These are phyloP conservation scores for Patagioenas fasciata DNA, from an alignment of 2,113 vertebrate species.

Conservation along the genomic window DNA sequence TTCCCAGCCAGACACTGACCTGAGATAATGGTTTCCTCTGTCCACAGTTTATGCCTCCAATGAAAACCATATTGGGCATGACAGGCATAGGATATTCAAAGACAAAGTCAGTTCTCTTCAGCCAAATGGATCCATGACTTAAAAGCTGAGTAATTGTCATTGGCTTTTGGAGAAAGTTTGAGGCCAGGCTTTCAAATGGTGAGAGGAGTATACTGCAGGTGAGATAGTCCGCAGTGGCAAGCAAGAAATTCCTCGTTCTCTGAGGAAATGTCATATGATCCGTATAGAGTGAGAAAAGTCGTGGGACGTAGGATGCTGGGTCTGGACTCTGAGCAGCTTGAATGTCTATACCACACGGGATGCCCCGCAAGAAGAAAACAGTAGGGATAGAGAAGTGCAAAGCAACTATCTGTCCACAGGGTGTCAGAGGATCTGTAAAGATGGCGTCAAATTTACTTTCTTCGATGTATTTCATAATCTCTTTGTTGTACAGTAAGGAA, in stretches of 20 bases:
- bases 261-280: conserved; percentile 81
- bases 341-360: conserved; percentile 79
- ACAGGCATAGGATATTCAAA: conserved; percentile 82
- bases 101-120: conserved; percentile 81
- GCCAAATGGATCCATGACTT: conserved; percentile 75
- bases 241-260: conserved; percentile 79
- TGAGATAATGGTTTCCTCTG: not conserved
- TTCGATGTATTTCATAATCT: conserved; percentile 74
- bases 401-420: conserved; percentile 84
- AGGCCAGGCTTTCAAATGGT: conserved; percentile 74
- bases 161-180: conserved; percentile 69
- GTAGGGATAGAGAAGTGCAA: conserved; percentile 78
- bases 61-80: conserved; percentile 82
- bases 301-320: conserved; percentile 80
- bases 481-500: conserved; percentile 76
- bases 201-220: conserved; percentile 68
- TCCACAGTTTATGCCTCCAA: conserved; percentile 79
- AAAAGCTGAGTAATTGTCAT: conserved; percentile 77
- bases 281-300: conserved; percentile 1
- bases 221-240: conserved; percentile 57
- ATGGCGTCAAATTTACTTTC: conserved; percentile 71
- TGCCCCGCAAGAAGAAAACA: conserved; percentile 75
- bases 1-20: conserved; percentile 68
- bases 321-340: conserved; percentile 74
- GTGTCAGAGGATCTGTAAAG: conserved; percentile 85